Evolutionary conservation across 2,113 vertebrate species (phyloP).

Genomic region (Thunnus thynnus): DNA sequence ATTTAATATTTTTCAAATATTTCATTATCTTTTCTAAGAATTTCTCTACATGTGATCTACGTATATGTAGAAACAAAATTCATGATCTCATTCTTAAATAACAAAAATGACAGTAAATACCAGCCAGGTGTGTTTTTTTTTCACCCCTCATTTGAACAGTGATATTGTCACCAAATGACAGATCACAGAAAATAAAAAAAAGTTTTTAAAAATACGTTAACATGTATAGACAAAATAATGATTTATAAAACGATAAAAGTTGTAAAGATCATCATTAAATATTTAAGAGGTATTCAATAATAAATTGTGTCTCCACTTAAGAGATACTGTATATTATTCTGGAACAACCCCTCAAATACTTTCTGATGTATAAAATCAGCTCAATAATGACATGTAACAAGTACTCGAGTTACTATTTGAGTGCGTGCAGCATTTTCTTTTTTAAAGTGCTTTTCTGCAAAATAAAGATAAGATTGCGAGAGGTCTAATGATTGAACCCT

Average conservation of each 20-base stretch:
- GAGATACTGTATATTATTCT: slow-evolving; percentile 18
- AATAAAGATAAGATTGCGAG: slow-evolving; percentile 40
- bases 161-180: neutral
- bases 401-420: slow-evolving; percentile 1
- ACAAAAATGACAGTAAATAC: neutral
- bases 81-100: neutral
- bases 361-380: slow-evolving; percentile 21
- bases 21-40: neutral
- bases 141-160: neutral
- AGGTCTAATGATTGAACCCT: slow-evolving; percentile 56
- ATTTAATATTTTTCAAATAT: neutral
- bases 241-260: slow-evolving; percentile 50
- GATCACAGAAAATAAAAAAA: neutral
- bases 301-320: slow-evolving; percentile 3
- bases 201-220: neutral
- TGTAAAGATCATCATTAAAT: slow-evolving; percentile 3
- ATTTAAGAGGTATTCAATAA: slow-evolving; percentile 29
- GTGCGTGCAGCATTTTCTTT: slow-evolving; percentile 54
- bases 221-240: slow-evolving; percentile 1
- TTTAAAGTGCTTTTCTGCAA: slow-evolving; percentile 63
- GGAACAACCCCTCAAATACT: slow-evolving; percentile 1
- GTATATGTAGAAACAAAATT: neutral
- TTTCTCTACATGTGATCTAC: neutral
- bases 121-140: neutral
- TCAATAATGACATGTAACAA: slow-evolving; percentile 23